Evolutionary conservation across 2,888 invertebrate species (phyloP).

Genomic region (Cepaea hortensis): DNA sequence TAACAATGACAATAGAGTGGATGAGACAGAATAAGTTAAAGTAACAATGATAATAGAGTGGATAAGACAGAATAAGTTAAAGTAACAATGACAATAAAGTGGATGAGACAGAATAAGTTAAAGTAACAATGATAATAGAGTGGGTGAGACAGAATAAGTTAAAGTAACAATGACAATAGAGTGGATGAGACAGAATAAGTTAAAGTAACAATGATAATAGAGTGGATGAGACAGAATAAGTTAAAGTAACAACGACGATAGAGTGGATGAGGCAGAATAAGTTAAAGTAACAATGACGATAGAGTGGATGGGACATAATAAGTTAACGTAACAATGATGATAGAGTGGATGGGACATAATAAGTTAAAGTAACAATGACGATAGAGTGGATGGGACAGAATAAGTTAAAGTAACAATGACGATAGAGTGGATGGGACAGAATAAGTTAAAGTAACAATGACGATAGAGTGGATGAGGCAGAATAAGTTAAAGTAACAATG

Average conservation of each 20-base stretch:
- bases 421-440: not conserved
- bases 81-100: not conserved
- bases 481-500: not conserved
- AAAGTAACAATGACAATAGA: not conserved
- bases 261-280: not conserved
- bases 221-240: not conserved
- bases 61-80: not conserved
- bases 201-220: not conserved
- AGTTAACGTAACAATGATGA: too few species aligned
- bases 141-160: too few species aligned
- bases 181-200: not conserved
- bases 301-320: not conserved
- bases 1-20: too few species aligned
- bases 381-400: too few species aligned
- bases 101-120: too few species aligned
- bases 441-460: not conserved
- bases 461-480: not conserved
- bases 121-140: too few species aligned
- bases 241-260: too few species aligned
- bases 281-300: not conserved
- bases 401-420: too few species aligned
- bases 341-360: too few species aligned
- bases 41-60: not conserved
- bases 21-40: too few species aligned
- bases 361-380: too few species aligned